These are phyloP conservation scores for Scaptomyza flava DNA, from an alignment of 2,888 invertebrate species.

Conservation along the genomic window DNA sequence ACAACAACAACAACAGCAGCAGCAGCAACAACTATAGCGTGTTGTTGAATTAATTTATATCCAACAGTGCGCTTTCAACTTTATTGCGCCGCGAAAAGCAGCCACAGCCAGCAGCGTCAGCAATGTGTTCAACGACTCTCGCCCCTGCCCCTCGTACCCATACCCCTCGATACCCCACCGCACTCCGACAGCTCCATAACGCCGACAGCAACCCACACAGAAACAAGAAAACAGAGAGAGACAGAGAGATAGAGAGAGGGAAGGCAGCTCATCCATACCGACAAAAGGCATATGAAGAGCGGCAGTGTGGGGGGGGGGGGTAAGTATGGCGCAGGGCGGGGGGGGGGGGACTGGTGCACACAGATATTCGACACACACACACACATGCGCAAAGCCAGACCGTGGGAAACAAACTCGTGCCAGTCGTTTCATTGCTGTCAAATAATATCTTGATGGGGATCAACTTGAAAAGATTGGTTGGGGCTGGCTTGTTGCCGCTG, in stretches of 20 bases:
- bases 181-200: slow-evolving; percentile 28
- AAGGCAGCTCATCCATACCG: slow-evolving; percentile 56
- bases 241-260: slow-evolving; percentile 17
- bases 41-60: slow-evolving; percentile 84
- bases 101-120: slow-evolving; percentile 55
- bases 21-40: slow-evolving; percentile 71
- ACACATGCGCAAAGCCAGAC: slow-evolving; percentile 80
- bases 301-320: slow-evolving; percentile 10
- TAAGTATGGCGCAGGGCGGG: no score
- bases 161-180: slow-evolving; percentile 33
- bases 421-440: slow-evolving; percentile 84
- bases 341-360: slow-evolving; percentile 22
- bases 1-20: slow-evolving; percentile 44
- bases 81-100: slow-evolving; percentile 79
- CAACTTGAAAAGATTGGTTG: slow-evolving; percentile 81
- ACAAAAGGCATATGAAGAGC: slow-evolving; percentile 50
- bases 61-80: slow-evolving; percentile 82
- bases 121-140: slow-evolving; percentile 26
- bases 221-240: slow-evolving; percentile 33
- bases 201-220: slow-evolving; percentile 60
- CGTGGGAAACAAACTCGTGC: slow-evolving; percentile 85
- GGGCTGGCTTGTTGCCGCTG: slow-evolving; percentile 66
- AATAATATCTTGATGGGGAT: slow-evolving; percentile 84
- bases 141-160: slow-evolving; percentile 1
- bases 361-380: slow-evolving; percentile 40